Evolutionary conservation across 2,113 vertebrate genomes (phyloP).

Genomic region (Oplegnathus fasciatus): DNA sequence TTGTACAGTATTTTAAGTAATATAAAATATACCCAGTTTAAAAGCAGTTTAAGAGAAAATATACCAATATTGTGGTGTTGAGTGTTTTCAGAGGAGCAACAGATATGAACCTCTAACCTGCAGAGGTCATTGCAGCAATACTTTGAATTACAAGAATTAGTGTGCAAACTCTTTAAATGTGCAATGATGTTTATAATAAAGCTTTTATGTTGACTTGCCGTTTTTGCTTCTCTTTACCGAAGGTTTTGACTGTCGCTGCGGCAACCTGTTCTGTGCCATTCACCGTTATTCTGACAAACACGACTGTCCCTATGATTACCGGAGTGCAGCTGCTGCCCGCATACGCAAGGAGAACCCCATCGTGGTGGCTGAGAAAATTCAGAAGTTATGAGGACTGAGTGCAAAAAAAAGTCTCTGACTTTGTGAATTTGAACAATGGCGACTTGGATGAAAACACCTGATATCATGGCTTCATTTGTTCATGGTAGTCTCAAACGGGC

Average conservation of each 20-base stretch:
- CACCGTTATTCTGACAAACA: slow-evolving; percentile 94
- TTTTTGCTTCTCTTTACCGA: slow-evolving; percentile 27
- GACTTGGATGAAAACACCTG: slow-evolving; percentile 77
- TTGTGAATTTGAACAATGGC: slow-evolving; percentile 80
- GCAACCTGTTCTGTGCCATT: slow-evolving; percentile 92
- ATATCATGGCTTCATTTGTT: slow-evolving; percentile 82
- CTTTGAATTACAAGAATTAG: background rate
- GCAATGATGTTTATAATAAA: background rate
- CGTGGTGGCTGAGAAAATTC: slow-evolving; percentile 92
- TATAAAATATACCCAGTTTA: background rate
- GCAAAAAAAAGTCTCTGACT: slow-evolving; percentile 64
- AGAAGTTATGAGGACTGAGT: slow-evolving; percentile 90
- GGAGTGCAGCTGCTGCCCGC: slow-evolving; percentile 90
- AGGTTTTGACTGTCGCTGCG: slow-evolving; percentile 94
- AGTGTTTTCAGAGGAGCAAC: background rate
- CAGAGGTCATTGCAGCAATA: background rate
- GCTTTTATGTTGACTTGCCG: slow-evolving; percentile 1
- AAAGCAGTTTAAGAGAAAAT: slow-evolving; percentile 2
- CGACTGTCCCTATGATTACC: slow-evolving; percentile 92
- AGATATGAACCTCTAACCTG: background rate
- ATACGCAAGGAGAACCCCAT: slow-evolving; percentile 94
- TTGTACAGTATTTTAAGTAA: background rate
- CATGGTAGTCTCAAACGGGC: slow-evolving; percentile 73
- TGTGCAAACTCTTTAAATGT: background rate
- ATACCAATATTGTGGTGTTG: background rate